Evolutionary conservation across 2,113 vertebrate genomes (phyloP).

Genomic region (Chrysemys picta): DNA sequence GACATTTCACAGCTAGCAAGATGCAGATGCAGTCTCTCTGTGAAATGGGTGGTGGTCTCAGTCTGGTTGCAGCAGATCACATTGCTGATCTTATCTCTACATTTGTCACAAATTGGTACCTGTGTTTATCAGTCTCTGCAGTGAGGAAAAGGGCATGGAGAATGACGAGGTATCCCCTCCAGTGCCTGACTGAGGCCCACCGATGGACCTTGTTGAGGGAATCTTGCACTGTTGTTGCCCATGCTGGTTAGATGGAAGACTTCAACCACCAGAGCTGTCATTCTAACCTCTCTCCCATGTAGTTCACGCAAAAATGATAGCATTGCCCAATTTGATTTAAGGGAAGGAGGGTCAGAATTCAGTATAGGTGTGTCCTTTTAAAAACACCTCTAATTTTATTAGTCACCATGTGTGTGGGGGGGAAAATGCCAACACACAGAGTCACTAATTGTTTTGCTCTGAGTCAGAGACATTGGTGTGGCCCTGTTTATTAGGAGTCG

Average conservation of each 20-base stretch:
- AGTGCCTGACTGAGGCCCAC: not conserved
- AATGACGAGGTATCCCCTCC: not conserved
- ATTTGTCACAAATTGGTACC: not conserved
- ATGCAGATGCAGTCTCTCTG: not conserved
- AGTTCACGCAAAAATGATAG: not conserved
- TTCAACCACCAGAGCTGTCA: not conserved
- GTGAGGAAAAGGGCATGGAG: not conserved
- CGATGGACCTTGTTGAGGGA: not conserved
- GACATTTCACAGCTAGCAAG: not conserved
- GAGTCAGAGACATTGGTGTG: slow-evolving; percentile 3
- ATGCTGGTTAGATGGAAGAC: not conserved
- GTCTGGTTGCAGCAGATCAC: too few species aligned
- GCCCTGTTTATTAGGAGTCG: slow-evolving; percentile 16
- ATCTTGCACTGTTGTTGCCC: rapidly evolving
- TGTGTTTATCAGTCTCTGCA: not conserved
- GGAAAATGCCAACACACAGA: not conserved
- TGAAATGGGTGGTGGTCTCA: not conserved
- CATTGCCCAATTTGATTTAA: not conserved
- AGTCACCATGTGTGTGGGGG: not conserved
- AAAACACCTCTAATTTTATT: slow-evolving; percentile 27
- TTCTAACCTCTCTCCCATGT: not conserved
- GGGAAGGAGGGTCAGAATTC: not conserved
- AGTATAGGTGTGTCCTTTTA: not conserved
- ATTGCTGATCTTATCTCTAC: not conserved
- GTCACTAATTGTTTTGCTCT: slow-evolving; percentile 9